Conservation (phyloP, 2,888 invertebrate genomes). For the Lasioglossum oenotherae region DNA sequence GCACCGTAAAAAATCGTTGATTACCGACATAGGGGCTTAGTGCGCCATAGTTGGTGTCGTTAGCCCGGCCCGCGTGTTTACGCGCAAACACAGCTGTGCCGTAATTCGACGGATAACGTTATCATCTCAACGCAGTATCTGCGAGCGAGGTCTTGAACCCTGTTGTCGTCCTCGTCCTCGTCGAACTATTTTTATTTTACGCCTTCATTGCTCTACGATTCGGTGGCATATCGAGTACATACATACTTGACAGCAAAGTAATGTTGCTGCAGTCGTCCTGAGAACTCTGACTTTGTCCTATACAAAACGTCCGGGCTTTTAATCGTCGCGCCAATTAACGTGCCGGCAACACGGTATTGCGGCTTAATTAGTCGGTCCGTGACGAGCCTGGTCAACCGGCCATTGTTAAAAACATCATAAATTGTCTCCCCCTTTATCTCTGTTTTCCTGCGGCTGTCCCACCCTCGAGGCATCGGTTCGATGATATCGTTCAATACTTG, state of each 20-base stretch:
- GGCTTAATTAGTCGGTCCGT: constrained; percentile 41
- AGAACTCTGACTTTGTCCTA: constrained; percentile 56
- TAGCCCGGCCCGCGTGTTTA: constrained; percentile 16
- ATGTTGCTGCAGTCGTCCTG: constrained; percentile 22
- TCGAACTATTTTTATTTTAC: constrained; percentile 36
- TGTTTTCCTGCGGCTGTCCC: neutral
- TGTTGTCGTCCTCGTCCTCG: constrained; percentile 7
- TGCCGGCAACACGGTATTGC: constrained; percentile 19
- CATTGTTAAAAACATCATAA: constrained; percentile 27
- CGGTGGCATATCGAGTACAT: neutral
- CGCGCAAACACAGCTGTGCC: constrained; percentile 46
- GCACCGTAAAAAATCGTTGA: neutral
- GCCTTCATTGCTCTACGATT: constrained; percentile 17
- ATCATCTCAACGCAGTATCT: constrained; percentile 37
- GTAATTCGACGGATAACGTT: constrained; percentile 40
- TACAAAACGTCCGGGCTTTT: constrained; percentile 45
- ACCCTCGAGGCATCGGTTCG: neutral
- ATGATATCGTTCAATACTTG: too few species aligned
- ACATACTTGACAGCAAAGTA: neutral
- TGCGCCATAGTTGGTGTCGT: neutral
- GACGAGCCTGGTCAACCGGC: neutral
- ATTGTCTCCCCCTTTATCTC: neutral
- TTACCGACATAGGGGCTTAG: neutral
- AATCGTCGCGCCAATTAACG: constrained; percentile 58
- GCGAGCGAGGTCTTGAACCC: constrained; percentile 57